Percentiles rank a stretch among this genome's conserved stretches.
phyloP scores from a whole-genome alignment of 2,888 invertebrate species.

The Tenodera sinensis region DNA sequence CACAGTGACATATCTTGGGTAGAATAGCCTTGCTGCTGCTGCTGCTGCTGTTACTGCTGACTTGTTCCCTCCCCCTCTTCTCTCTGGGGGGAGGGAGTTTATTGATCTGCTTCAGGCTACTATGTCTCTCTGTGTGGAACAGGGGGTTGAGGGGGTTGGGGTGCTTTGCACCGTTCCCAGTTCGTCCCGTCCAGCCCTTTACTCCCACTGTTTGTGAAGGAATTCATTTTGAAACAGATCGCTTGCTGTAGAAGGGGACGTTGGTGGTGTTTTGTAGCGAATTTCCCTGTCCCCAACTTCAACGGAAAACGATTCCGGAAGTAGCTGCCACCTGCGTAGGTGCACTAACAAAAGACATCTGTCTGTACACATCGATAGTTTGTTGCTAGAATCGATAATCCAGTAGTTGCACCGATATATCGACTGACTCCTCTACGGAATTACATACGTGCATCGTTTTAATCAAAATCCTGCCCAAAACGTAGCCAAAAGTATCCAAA shows the following conservation, averaged over 20 bases:
- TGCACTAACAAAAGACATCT: too few relatives aligned
- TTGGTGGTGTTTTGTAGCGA: neutral
- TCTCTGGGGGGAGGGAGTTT: constrained; percentile 10
- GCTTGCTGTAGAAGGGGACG: neutral
- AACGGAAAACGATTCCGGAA: neutral
- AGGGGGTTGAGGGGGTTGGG: neutral
- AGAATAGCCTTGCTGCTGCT: neutral
- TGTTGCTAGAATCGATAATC: too few relatives aligned
- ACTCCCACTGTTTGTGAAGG: neutral
- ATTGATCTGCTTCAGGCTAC: constrained; percentile 14
- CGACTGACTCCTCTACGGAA: too few relatives aligned
- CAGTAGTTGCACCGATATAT: too few relatives aligned
- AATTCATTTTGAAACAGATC: constrained; percentile 16
- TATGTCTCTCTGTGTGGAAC: neutral
- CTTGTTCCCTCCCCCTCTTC: constrained; percentile 10
- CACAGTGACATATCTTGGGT: constrained; percentile 31
- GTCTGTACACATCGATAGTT: too few relatives aligned
- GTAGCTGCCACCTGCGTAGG: neutral
- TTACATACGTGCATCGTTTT: too few relatives aligned
- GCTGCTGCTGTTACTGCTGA: neutral
- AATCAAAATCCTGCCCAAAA: too few relatives aligned
- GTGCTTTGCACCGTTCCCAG: neutral
- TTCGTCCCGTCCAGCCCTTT: neutral
- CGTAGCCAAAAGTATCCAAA: too few relatives aligned
- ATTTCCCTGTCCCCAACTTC: neutral